A percentile compares a stretch with the other conserved stretches of the same genome.
Conservation (phyloP, 2,113 vertebrate genomes). For the Zootoca vivipara region DNA sequence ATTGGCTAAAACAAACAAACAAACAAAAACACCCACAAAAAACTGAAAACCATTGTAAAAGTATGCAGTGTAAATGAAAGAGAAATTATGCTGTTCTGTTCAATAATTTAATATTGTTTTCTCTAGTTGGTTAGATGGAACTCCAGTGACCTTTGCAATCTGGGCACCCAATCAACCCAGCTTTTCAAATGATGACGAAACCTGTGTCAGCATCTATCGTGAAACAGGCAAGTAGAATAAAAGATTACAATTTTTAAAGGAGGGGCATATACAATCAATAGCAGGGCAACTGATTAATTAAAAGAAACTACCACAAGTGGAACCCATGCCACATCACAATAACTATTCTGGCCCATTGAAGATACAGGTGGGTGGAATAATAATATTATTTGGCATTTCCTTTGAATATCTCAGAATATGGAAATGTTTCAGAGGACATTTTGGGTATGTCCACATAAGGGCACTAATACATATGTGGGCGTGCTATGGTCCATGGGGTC, state of each 20-base stretch:
- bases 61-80: background rate
- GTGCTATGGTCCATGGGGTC: too few species aligned
- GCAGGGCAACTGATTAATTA: background rate
- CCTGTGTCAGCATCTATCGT: slow-evolving; percentile 89
- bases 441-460: too few species aligned
- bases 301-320: background rate
- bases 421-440: background rate
- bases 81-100: background rate
- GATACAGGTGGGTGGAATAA: background rate
- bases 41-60: background rate
- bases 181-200: slow-evolving; percentile 96
- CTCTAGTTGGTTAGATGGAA: slow-evolving; percentile 91
- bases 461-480: too few species aligned
- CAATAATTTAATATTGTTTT: slow-evolving; percentile 23
- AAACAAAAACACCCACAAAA: background rate
- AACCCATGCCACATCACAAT: background rate
- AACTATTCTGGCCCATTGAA: background rate
- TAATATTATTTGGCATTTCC: background rate
- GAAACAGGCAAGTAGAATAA: slow-evolving; percentile 80
- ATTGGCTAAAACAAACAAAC: background rate
- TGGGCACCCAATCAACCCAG: slow-evolving; percentile 94
- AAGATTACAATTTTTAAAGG: background rate
- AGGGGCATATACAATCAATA: background rate
- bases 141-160: slow-evolving; percentile 82
- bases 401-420: background rate